These are phyloP conservation scores for Leucophora obtusa DNA, from an alignment of 2,888 invertebrate species.

Conservation along the genomic window DNA sequence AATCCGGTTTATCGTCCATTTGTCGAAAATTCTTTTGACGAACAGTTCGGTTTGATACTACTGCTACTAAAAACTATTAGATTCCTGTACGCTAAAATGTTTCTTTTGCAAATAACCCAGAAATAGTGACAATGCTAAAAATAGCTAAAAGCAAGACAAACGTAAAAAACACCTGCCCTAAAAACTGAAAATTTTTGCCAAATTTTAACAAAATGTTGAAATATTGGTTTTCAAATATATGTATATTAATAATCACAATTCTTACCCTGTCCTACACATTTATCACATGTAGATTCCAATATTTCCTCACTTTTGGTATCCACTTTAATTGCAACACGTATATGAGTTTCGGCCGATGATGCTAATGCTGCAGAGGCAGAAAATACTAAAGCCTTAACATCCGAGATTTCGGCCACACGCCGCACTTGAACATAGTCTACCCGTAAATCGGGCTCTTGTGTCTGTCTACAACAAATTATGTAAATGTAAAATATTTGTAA, in stretches of 20 bases:
- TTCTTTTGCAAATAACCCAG: too few species aligned
- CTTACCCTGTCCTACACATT: slow-evolving; percentile 69
- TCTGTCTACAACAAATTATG: slow-evolving; percentile 56
- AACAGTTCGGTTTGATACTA: too few species aligned
- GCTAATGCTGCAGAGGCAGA: slow-evolving; percentile 67
- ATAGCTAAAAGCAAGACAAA: too few species aligned
- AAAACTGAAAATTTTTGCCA: too few species aligned
- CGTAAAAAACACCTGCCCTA: too few species aligned
- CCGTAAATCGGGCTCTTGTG: slow-evolving; percentile 69
- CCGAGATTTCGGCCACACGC: slow-evolving; percentile 68
- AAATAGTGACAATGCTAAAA: too few species aligned
- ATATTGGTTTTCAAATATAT: too few species aligned
- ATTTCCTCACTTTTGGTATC: slow-evolving; percentile 69
- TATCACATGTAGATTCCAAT: slow-evolving; percentile 69
- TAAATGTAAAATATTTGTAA: neutral
- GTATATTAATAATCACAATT: neutral
- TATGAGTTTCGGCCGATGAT: slow-evolving; percentile 68
- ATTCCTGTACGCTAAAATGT: too few species aligned
- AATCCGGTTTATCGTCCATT: too few species aligned
- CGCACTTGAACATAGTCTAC: slow-evolving; percentile 76
- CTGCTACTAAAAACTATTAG: too few species aligned
- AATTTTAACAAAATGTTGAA: too few species aligned
- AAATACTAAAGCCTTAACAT: slow-evolving; percentile 73
- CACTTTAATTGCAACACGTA: slow-evolving; percentile 71
- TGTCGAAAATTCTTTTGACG: too few species aligned